These are phyloP conservation scores for Diacarnus erythraeanus DNA, from an alignment of 37 sponge, comb jelly and placozoan genomes.

Conservation along the genomic window DNA sequence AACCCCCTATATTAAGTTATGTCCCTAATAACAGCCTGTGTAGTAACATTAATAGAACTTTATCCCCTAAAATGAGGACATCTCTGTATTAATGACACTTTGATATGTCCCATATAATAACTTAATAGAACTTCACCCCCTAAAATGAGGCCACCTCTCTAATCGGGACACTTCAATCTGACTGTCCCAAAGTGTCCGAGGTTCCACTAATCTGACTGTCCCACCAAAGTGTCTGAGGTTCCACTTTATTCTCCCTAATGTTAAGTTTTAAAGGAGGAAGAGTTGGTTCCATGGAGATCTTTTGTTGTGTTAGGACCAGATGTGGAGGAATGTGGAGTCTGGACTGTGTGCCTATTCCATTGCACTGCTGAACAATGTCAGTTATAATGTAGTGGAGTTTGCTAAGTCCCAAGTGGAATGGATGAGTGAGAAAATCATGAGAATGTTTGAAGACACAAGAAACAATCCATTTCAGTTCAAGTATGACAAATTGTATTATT, in stretches of 20 bases:
- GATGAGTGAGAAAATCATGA: slow-evolving; percentile 98
- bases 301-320: slow-evolving; percentile 72
- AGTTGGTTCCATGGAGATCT: too few relatives aligned
- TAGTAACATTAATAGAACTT: too few relatives aligned
- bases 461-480: slow-evolving; percentile 97
- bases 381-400: slow-evolving; percentile 98
- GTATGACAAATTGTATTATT: too few relatives aligned
- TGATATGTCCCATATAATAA: too few relatives aligned
- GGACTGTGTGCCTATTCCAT: slow-evolving; percentile 94
- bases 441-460: slow-evolving; percentile 88
- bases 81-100: too few relatives aligned
- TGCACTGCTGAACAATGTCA: slow-evolving; percentile 94
- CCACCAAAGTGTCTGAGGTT: background rate
- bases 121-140: too few relatives aligned
- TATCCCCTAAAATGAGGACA: too few relatives aligned
- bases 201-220: background rate
- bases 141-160: too few relatives aligned
- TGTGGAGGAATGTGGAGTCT: slow-evolving; percentile 91
- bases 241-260: too few relatives aligned
- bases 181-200: background rate
- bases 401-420: slow-evolving; percentile 99
- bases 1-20: too few relatives aligned
- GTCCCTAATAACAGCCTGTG: too few relatives aligned
- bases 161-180: too few relatives aligned
- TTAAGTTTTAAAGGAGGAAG: background rate